Base-by-base conservation (phyloP, 2,888 invertebrate species). In the Watsonalla binaria region DNA sequence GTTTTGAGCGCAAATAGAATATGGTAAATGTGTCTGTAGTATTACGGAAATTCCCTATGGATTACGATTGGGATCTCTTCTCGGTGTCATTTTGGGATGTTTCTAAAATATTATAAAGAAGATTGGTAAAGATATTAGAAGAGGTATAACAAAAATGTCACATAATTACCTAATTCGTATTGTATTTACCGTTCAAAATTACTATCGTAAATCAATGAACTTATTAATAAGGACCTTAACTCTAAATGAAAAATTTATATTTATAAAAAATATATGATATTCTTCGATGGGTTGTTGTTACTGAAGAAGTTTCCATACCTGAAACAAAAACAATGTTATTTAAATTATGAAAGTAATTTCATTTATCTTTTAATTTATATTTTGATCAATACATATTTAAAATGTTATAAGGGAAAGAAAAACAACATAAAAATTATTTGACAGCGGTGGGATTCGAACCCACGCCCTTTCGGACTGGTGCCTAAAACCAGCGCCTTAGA, bases 401-500 rank as follows among this genome's bases (percentile, higher is more conserved):
- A n/a, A 45, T 45, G 13, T 8, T 45, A 14, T 13, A 8, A 24
- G 24, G 11, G 6, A 8, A 9, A 24, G 24, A 46, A 24, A 7
- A 46, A 24, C 7, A 2, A 46, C 5, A n/a, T 66, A 77, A 76
- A 74, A 62, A 51, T 8, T 11, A 34, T 72, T 55, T 90, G 90
- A 90, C 90, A 90, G 90, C 90, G 90, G 90, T 90, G 90, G 90
- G 90, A 91, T 91, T 91, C 90, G 90, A 90, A 91, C 90, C 90
- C 90, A 90, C 90, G 90, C 90, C 90, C 90, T 90, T 90, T 87
- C 90, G 90, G 95, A 95, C 95, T 95, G 95, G 95, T 95, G 95
- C 95, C 95, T 95, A 94, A 95, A 95, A 95, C 95, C 95, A 95
- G 95, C 95, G 95, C 95, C 95, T 95, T 95, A 95, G 95, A 95